phyloP scores from a whole-genome alignment of 2,888 invertebrate species.

The Clostera curtula region DNA sequence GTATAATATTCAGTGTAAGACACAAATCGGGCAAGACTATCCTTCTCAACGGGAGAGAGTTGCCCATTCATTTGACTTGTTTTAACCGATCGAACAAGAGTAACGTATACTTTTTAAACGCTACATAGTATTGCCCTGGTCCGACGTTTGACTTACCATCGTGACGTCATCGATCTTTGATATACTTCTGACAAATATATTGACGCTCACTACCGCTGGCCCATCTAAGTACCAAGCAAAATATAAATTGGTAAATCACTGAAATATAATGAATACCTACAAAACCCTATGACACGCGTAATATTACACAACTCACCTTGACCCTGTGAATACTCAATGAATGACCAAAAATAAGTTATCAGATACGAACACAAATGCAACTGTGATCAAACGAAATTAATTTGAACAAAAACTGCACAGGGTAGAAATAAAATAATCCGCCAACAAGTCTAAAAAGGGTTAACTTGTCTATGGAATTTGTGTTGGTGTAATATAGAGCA shows the following conservation, averaged over 20 bases:
- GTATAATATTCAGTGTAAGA: slow-evolving; percentile 43
- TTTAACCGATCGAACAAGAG: slow-evolving; percentile 36
- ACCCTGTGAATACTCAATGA: slow-evolving; percentile 21
- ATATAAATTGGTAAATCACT: slow-evolving; percentile 55
- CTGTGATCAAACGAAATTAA: slow-evolving; percentile 30
- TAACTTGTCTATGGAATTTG: slow-evolving; percentile 67
- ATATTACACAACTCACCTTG: slow-evolving; percentile 24
- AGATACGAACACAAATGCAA: slow-evolving; percentile 27
- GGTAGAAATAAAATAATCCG: slow-evolving; percentile 25
- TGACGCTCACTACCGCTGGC: slow-evolving; percentile 96
- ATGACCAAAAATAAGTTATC: slow-evolving; percentile 23
- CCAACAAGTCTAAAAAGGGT: slow-evolving; percentile 33
- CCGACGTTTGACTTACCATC: slow-evolving; percentile 89
- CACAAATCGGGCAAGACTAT: slow-evolving; percentile 59
- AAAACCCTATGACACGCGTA: too few species aligned
- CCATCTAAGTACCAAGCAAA: slow-evolving; percentile 83
- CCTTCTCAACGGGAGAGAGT: slow-evolving; percentile 52
- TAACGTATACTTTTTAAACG: slow-evolving; percentile 45
- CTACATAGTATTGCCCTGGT: slow-evolving; percentile 59
- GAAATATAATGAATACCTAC: slow-evolving; percentile 36
- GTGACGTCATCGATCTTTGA: slow-evolving; percentile 99
- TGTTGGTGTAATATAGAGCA: slow-evolving; percentile 59
- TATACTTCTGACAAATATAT: slow-evolving; percentile 99
- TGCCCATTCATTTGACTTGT: slow-evolving; percentile 74
- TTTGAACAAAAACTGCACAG: slow-evolving; percentile 31